phyloP scores from a whole-genome alignment of 2,797 vertebrate species.

The Ctenopoma kingsleyae region DNA sequence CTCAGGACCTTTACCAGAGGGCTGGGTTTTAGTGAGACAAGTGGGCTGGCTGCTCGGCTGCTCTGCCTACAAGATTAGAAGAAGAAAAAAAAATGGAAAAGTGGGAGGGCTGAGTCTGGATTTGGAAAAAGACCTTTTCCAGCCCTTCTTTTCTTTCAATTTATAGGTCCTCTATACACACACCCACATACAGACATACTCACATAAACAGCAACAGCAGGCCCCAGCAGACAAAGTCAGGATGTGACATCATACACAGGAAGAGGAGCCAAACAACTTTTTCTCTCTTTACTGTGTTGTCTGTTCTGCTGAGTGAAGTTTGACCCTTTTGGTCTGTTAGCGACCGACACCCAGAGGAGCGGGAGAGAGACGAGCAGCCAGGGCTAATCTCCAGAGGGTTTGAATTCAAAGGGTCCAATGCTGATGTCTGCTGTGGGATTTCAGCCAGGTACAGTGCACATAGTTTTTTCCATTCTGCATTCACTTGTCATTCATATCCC shows the following conservation, averaged over 20 bases:
- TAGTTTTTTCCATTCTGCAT: slow-evolving; percentile 44
- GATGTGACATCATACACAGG: slow-evolving; percentile 93
- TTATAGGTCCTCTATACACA: slow-evolving; percentile 73
- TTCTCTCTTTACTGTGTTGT: slow-evolving; percentile 65
- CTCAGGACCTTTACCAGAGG: slow-evolving; percentile 71
- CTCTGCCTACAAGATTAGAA: slow-evolving; percentile 54
- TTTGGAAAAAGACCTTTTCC: slow-evolving; percentile 62
- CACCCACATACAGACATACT: slow-evolving; percentile 60
- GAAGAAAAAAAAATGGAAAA: slow-evolving; percentile 30
- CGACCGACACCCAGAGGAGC: slow-evolving; percentile 56
- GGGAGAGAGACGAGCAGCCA: slow-evolving; percentile 55
- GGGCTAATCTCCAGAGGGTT: slow-evolving; percentile 55
- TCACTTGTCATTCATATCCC: slow-evolving; percentile 18
- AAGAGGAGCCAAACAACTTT: slow-evolving; percentile 85
- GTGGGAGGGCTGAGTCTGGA: slow-evolving; percentile 49
- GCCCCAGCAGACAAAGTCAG: slow-evolving; percentile 85
- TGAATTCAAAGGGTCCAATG: slow-evolving; percentile 47
- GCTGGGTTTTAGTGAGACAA: slow-evolving; percentile 52
- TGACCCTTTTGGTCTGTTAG: slow-evolving; percentile 57
- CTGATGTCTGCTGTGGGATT: slow-evolving; percentile 64
- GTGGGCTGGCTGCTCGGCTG: slow-evolving; percentile 44
- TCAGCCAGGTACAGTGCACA: slow-evolving; percentile 78
- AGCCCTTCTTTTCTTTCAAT: slow-evolving; percentile 69
- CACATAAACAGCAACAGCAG: slow-evolving; percentile 48
- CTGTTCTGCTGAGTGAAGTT: slow-evolving; percentile 58